These are phyloP conservation scores for Lydus trimaculatus DNA, from an alignment of 2,888 invertebrate species.

Conservation along the genomic window DNA sequence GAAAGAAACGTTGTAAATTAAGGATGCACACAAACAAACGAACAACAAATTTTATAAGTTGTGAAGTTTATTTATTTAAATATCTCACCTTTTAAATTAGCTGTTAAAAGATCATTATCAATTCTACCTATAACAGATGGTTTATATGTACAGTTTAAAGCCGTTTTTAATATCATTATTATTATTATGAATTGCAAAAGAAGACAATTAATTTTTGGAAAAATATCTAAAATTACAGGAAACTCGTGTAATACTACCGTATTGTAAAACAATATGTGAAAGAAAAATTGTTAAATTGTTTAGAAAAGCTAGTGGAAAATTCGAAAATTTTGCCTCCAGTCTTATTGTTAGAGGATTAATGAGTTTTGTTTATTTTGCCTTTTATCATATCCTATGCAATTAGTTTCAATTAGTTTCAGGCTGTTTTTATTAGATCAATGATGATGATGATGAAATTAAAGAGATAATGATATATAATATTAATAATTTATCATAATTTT, in stretches of 20 bases:
- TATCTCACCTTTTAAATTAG: conserved; percentile 15
- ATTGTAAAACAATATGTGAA: background rate
- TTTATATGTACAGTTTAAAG: conserved; percentile 19
- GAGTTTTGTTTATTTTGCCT: background rate
- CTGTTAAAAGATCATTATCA: conserved; percentile 16
- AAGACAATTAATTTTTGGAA: background rate
- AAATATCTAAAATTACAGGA: background rate
- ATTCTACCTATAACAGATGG: conserved; percentile 14
- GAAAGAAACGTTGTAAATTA: background rate
- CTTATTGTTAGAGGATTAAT: background rate
- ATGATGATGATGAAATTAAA: background rate
- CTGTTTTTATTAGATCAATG: background rate
- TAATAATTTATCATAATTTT: background rate
- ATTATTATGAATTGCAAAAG: background rate
- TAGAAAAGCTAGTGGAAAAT: background rate
- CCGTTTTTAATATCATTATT: background rate
- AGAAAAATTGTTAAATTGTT: background rate
- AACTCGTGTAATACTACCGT: background rate
- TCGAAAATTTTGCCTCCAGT: background rate
- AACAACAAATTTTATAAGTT: too few relatives aligned
- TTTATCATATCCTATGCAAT: background rate
- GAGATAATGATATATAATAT: background rate
- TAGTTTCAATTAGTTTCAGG: background rate
- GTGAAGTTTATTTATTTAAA: conserved; percentile 11
- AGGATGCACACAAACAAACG: background rate